Evolutionary conservation across 1,140 invertebrate species (phyloP), one percentile per base, ranked within the genome.

Genomic region (Triops cancriformis): DNA sequence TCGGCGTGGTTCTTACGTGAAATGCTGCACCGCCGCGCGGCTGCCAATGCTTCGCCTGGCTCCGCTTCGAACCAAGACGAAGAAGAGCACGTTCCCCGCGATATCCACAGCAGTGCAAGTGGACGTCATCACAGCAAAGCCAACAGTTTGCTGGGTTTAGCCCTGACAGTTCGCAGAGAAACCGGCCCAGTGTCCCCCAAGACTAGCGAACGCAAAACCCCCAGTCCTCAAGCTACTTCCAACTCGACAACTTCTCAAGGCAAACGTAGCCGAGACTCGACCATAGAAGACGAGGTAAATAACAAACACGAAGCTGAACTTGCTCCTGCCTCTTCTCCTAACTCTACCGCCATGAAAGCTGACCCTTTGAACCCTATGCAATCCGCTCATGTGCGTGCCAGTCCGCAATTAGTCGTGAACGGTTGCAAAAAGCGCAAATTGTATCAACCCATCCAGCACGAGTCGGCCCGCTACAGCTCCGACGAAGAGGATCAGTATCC

Each of bases 391-490:
- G 51, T 78, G 77, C 77, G 77, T 27, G 43, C 77, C 73, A 42
- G 31, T n/a, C 43, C 75, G 1, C 75, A 43, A 11, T 23, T 73
- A 27, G 72, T 42, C 9, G 74, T 78, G 0, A 78, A 78, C 84
- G 95, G 93, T 72, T 97, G 93, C 86, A 97, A 97, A 84, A 98
- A 98, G 86, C 89, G 96, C 26, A 98, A 98, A 85, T 88, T 98
- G n/a, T 97, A 97, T 83, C 94, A 97, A 81, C 96, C 96, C 1
- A 94, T 97, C 83, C 95, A 97, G 82, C 94, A 97, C 83, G 93
- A 95, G 73, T 75, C 78, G 51, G 74, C 82, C 1, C 79, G 81
- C 27, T 74, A 73, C 72, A 79, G 76, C 73, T 80, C 76, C 27
- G 51, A 64, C 51, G 51, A 64, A 6, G 51, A 64, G 14, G 51